Conservation (phyloP, 2,113 vertebrate species). For the Emydocephalus ijimae region DNA sequence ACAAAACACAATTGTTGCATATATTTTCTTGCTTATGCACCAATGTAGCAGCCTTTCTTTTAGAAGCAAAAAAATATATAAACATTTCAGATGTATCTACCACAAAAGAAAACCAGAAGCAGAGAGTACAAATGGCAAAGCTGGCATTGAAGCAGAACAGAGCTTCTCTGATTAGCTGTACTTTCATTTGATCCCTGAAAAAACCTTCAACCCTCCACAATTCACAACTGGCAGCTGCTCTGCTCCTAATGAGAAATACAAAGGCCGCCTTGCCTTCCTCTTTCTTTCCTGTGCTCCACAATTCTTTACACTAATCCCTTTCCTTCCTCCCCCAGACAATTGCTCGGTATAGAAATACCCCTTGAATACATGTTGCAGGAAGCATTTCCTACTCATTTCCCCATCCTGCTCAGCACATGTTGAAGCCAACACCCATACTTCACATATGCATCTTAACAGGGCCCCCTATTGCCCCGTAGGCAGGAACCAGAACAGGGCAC, state of each 20-base stretch:
- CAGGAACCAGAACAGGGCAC: background rate
- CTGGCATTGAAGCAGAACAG: slow-evolving; percentile 13
- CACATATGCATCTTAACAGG: background rate
- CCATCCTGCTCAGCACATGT: slow-evolving; percentile 15
- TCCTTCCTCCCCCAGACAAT: slow-evolving; percentile 73
- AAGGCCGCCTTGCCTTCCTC: slow-evolving; percentile 66
- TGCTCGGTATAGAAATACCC: slow-evolving; percentile 64
- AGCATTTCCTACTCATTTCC: slow-evolving; percentile 55
- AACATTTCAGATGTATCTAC: background rate
- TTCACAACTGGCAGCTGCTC: slow-evolving; percentile 56
- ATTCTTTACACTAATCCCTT: slow-evolving; percentile 65
- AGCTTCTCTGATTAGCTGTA: slow-evolving; percentile 7
- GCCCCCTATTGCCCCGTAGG: background rate
- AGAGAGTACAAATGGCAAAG: slow-evolving; percentile 1
- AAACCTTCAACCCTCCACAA: slow-evolving; percentile 44
- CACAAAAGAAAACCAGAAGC: background rate
- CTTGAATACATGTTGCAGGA: slow-evolving; percentile 63
- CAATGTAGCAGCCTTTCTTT: background rate
- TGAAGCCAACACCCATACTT: slow-evolving; percentile 17
- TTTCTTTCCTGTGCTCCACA: slow-evolving; percentile 69
- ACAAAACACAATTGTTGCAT: background rate
- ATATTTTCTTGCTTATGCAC: background rate
- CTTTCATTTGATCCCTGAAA: slow-evolving; percentile 17
- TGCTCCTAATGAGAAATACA: slow-evolving; percentile 68
- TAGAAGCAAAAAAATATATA: background rate